Evolutionary conservation across 1,140 invertebrate species (phyloP).

Genomic region (Rhyacophila brunnea): DNA sequence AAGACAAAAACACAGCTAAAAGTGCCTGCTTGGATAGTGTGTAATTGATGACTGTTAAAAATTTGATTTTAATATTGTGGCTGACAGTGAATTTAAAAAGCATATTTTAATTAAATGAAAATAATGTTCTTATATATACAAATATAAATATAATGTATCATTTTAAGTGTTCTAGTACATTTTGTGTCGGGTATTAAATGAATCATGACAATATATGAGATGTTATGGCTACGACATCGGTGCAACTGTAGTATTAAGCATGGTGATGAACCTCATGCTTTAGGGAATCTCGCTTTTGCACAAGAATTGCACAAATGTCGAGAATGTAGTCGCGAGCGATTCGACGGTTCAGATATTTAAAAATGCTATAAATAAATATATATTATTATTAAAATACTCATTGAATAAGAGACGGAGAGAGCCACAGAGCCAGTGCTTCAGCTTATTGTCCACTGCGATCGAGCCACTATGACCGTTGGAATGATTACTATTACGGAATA

Average conservation of each 20-base stretch:
- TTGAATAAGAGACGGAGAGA: background rate
- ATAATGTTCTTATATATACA: slow-evolving; percentile 10
- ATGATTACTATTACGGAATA: slow-evolving; percentile 2
- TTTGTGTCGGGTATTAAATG: slow-evolving; percentile 29
- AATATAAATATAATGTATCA: slow-evolving; percentile 10
- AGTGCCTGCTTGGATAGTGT: slow-evolving; percentile 49
- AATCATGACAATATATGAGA: slow-evolving; percentile 34
- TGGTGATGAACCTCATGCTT: slow-evolving; percentile 3
- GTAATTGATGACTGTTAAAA: slow-evolving; percentile 22
- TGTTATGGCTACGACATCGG: slow-evolving; percentile 4
- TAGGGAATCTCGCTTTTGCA: slow-evolving; percentile 17
- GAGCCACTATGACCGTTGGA: slow-evolving; percentile 5
- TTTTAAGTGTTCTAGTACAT: slow-evolving; percentile 32
- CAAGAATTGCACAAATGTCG: slow-evolving; percentile 12
- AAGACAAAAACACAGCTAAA: slow-evolving; percentile 35
- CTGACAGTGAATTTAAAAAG: slow-evolving; percentile 18
- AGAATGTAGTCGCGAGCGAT: background rate
- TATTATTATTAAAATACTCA: slow-evolving; percentile 3
- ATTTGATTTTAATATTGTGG: slow-evolving; percentile 19
- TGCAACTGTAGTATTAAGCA: background rate
- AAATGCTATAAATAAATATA: background rate
- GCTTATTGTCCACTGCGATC: slow-evolving; percentile 19
- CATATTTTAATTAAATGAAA: slow-evolving; percentile 19
- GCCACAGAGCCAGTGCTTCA: slow-evolving; percentile 6
- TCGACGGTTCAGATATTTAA: no score